Conservation (phyloP, 2,888 invertebrate species). For the Drosophila neotestacea region DNA sequence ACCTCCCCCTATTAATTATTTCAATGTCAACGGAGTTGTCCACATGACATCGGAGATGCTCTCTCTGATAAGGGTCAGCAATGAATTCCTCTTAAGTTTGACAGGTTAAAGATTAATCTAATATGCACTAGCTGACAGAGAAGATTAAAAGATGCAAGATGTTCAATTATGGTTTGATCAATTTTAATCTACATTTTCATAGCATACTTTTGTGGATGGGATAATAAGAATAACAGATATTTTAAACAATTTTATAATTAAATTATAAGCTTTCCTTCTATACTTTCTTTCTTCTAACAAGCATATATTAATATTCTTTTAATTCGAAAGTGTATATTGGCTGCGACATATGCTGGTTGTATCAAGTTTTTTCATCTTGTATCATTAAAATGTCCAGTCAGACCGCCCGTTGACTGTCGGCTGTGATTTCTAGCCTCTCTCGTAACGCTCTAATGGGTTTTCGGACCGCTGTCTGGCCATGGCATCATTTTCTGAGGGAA, state of each 20-base stretch:
- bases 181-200: neutral
- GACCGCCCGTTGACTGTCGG: constrained; percentile 69
- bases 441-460: constrained; percentile 62
- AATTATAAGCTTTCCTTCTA: neutral
- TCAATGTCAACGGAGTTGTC: constrained; percentile 69
- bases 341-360: constrained; percentile 14
- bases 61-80: constrained; percentile 36
- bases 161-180: neutral
- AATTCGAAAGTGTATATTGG: constrained; percentile 34
- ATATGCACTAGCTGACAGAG: neutral
- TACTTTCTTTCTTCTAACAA: neutral
- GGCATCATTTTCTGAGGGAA: constrained; percentile 39
- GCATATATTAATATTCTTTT: neutral
- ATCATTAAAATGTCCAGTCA: constrained; percentile 70
- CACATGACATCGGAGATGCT: constrained; percentile 55
- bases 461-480: constrained; percentile 61
- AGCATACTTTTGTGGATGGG: neutral
- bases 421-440: constrained; percentile 66
- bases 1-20: constrained; percentile 60
- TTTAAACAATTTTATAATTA: neutral
- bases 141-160: neutral
- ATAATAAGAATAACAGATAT: neutral
- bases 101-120: neutral
- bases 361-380: constrained; percentile 54
- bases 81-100: constrained; percentile 1